Evolutionary conservation across 2,113 vertebrate genomes (phyloP).

Genomic region (Stegastes partitus): DNA sequence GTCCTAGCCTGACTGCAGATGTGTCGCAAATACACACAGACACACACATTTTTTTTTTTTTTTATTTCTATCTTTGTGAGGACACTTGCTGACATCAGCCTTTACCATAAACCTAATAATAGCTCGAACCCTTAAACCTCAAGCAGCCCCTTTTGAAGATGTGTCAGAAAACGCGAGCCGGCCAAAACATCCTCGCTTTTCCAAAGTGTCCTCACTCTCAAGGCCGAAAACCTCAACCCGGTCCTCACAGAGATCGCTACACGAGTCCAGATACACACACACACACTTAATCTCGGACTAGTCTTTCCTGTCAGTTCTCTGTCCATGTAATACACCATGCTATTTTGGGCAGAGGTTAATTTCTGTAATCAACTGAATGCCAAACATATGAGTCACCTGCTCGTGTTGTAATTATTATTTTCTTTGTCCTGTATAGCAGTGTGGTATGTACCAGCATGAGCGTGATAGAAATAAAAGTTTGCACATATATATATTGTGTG

Average conservation of each 20-base stretch:
- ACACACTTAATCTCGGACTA: conserved; percentile 3
- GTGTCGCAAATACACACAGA: conserved; percentile 14
- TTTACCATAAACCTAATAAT: background rate
- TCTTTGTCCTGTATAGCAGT: conserved; percentile 4
- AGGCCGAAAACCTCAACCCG: background rate
- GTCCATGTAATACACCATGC: conserved; percentile 1
- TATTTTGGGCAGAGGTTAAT: conserved; percentile 30
- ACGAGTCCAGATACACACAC: background rate
- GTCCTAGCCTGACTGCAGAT: conserved; percentile 49
- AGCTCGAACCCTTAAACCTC: background rate
- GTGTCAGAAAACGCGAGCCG: background rate
- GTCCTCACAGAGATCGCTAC: background rate
- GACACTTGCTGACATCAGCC: background rate
- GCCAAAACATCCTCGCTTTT: background rate
- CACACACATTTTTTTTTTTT: conserved; percentile 3
- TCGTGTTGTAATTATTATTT: background rate
- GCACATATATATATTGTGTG: background rate
- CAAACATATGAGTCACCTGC: conserved; percentile 27
- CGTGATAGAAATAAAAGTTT: background rate
- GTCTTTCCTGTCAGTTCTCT: conserved; percentile 14
- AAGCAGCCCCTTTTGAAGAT: background rate
- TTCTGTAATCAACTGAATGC: conserved; percentile 22
- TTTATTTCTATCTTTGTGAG: background rate
- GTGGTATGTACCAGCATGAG: background rate
- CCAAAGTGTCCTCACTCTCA: background rate